phyloP scores from a whole-genome alignment of 2,888 invertebrate species.

The Erebia palarica region DNA sequence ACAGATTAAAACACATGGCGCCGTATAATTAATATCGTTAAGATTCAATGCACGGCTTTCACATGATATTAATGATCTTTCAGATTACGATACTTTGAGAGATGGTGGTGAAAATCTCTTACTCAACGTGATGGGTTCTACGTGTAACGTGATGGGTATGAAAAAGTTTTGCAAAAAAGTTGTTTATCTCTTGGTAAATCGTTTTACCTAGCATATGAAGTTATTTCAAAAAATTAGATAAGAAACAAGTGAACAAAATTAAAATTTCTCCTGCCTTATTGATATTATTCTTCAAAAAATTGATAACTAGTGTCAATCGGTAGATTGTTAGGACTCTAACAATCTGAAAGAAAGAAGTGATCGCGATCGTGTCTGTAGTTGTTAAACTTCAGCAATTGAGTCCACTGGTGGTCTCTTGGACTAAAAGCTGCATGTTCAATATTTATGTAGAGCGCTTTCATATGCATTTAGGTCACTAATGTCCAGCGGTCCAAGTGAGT shows the following conservation, averaged over 20 bases:
- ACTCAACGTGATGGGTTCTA: not conserved
- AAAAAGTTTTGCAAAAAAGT: too few relatives aligned
- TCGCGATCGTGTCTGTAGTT: too few relatives aligned
- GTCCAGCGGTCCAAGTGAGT: conserved; percentile 9
- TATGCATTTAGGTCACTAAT: conserved; percentile 26
- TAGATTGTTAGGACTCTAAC: too few relatives aligned
- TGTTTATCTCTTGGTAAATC: not conserved
- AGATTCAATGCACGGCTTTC: conserved; percentile 21
- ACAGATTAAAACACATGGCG: not conserved
- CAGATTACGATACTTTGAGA: conserved; percentile 18
- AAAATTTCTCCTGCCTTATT: too few relatives aligned
- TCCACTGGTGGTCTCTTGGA: conserved; percentile 3
- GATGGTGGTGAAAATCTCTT: not conserved
- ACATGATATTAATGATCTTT: conserved; percentile 23
- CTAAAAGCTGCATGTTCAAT: conserved; percentile 8
- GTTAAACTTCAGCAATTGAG: too few relatives aligned
- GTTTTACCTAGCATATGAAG: too few relatives aligned
- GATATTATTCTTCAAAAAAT: too few relatives aligned
- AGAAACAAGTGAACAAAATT: not conserved
- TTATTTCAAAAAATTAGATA: not conserved
- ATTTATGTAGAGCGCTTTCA: conserved; percentile 24
- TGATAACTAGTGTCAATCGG: too few relatives aligned
- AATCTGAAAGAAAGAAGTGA: too few relatives aligned
- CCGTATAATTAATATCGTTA: conserved; percentile 11
- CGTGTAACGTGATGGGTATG: too few relatives aligned